phyloP scores from a whole-genome alignment of 2,113 vertebrate species.

The Rostratula benghalensis region DNA sequence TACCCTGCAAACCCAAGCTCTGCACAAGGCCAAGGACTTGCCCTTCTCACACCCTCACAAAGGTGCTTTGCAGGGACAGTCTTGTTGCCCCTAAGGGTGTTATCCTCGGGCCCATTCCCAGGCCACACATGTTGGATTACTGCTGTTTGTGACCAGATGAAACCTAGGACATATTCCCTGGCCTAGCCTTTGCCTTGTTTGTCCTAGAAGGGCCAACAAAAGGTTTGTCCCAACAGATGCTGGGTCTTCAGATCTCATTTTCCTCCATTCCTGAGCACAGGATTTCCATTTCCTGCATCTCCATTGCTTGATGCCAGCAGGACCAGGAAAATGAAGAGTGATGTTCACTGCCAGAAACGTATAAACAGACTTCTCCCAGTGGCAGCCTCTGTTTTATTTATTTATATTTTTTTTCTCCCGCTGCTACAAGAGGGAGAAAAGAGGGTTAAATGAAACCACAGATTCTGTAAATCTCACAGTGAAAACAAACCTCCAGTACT shows the following conservation, averaged over 20 bases:
- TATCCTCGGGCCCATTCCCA: background rate
- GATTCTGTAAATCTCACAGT: background rate
- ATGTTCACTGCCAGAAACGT: background rate
- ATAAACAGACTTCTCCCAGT: background rate
- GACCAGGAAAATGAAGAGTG: background rate
- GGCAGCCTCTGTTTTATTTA: background rate
- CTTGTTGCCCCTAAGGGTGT: background rate
- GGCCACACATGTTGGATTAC: no score
- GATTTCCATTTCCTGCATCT: background rate
- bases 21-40: background rate
- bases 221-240: background rate
- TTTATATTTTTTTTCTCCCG: no score
- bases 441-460: background rate
- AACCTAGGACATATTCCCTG: no score
- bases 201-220: background rate
- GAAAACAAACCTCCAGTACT: conserved; percentile 3
- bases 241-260: background rate
- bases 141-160: no score
- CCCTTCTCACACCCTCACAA: background rate
- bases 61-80: background rate
- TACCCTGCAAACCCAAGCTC: background rate
- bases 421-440: no score
- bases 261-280: background rate
- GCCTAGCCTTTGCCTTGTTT: no score
- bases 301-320: background rate